Evolutionary conservation across 1,140 invertebrate genomes (phyloP).

Genomic region (Brachionus rubens): DNA sequence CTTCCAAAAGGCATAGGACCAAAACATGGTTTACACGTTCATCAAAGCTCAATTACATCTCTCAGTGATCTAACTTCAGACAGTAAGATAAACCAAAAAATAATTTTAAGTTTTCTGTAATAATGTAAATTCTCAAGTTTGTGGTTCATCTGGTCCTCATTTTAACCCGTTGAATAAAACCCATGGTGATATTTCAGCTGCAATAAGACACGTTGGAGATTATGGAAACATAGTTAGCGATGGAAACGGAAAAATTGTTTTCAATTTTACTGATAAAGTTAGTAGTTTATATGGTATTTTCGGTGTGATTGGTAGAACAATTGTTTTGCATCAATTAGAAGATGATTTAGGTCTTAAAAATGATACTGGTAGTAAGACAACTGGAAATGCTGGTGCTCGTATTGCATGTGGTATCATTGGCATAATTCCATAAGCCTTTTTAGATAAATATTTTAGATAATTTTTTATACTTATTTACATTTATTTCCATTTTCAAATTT

Average conservation of each 20-base stretch:
- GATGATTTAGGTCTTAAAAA: constrained; percentile 84
- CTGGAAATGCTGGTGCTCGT: constrained; percentile 92
- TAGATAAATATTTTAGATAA: neutral
- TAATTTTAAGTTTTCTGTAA: neutral
- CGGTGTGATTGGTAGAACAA: constrained; percentile 61
- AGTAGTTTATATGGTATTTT: constrained; percentile 73
- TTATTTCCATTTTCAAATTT: neutral
- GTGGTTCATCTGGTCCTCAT: constrained; percentile 11
- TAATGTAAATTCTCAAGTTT: constrained; percentile 46
- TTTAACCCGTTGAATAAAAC: constrained; percentile 17
- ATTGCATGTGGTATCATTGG: constrained; percentile 95
- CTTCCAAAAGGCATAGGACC: neutral
- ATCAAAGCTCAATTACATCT: neutral
- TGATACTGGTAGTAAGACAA: constrained; percentile 86
- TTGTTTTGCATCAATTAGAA: constrained; percentile 75
- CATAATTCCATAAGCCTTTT: constrained; percentile 56
- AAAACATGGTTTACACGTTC: constrained; percentile 46
- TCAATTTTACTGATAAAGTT: constrained; percentile 66
- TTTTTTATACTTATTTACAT: constrained; percentile 4
- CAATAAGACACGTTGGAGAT: constrained; percentile 78
- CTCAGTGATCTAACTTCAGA: neutral
- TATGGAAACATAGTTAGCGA: constrained; percentile 74
- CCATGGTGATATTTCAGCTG: constrained; percentile 51
- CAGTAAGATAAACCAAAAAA: neutral
- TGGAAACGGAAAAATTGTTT: constrained; percentile 52